Conservation (phyloP, 2,888 invertebrate genomes). For the Nomada ferruginata region DNA sequence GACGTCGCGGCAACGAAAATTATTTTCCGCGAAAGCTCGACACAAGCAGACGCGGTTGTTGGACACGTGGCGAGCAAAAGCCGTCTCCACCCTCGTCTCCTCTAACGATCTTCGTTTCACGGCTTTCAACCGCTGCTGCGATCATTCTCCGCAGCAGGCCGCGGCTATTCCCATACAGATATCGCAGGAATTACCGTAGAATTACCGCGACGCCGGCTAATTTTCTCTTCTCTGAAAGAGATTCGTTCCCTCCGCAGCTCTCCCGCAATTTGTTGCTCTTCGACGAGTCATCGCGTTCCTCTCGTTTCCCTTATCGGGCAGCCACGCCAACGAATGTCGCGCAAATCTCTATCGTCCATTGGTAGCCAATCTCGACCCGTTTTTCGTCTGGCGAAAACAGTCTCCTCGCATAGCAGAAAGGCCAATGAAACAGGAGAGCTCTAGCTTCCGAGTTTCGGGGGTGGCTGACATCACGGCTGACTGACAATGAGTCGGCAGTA, state of each 20-base stretch:
- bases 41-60: slow-evolving; percentile 41
- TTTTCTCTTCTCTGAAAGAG: neutral
- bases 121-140: slow-evolving; percentile 6
- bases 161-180: slow-evolving; percentile 9
- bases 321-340: slow-evolving; percentile 17
- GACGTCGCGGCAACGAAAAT: slow-evolving; percentile 13
- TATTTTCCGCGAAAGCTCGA: slow-evolving; percentile 16
- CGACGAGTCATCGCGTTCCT: neutral
- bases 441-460: neutral
- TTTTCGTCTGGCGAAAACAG: neutral
- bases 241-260: neutral
- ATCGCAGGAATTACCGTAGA: slow-evolving; percentile 39
- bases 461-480: slow-evolving; percentile 32
- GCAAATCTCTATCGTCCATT: neutral
- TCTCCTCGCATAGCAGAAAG: neutral
- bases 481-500: slow-evolving; percentile 11
- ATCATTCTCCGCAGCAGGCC: slow-evolving; percentile 17
- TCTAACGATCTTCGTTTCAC: slow-evolving; percentile 41
- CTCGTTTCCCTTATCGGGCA: slow-evolving; percentile 46
- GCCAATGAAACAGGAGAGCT: neutral
- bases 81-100: slow-evolving; percentile 36
- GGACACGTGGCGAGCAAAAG: slow-evolving; percentile 43
- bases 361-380: too few species aligned
- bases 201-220: neutral
- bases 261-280: too few species aligned